These are phyloP conservation scores for Orientallactaga bullata DNA, from an alignment of 2,113 vertebrate genomes.

Conservation along the genomic window DNA sequence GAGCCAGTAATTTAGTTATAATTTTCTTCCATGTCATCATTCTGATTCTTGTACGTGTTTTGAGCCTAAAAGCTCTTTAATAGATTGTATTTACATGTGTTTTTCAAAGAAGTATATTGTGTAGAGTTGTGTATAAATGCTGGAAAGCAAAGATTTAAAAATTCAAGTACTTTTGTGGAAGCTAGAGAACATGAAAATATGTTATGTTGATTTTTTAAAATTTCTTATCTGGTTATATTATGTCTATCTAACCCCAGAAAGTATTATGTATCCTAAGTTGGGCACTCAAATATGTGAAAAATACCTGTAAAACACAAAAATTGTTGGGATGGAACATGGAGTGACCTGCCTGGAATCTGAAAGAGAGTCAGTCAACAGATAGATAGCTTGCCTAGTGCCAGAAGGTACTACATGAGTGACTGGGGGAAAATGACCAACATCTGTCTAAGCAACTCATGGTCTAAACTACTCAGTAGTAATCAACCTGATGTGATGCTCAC, in stretches of 20 bases:
- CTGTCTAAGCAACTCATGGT: no score
- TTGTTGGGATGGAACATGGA: no score
- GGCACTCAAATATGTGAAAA: neutral
- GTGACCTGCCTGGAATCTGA: no score
- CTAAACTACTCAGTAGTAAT: no score
- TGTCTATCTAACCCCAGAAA: neutral
- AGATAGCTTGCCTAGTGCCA: no score
- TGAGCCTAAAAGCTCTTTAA: neutral
- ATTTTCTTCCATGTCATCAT: neutral
- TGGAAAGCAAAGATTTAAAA: neutral
- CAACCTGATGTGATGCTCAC: no score
- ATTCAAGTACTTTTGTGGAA: neutral
- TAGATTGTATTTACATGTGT: neutral
- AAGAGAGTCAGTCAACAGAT: no score
- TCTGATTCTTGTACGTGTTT: neutral
- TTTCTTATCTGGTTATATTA: neutral
- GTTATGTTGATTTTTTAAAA: neutral
- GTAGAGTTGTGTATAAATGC: neutral
- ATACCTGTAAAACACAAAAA: neutral
- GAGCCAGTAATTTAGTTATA: no score
- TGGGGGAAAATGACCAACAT: no score
- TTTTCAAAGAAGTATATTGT: neutral
- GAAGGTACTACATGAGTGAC: no score
- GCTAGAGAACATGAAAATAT: neutral
- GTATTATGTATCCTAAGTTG: neutral